Evolutionary conservation across 2,797 vertebrate genomes (phyloP), one percentile per base, ranked within the genome.

Genomic region (Falco peregrinus): DNA sequence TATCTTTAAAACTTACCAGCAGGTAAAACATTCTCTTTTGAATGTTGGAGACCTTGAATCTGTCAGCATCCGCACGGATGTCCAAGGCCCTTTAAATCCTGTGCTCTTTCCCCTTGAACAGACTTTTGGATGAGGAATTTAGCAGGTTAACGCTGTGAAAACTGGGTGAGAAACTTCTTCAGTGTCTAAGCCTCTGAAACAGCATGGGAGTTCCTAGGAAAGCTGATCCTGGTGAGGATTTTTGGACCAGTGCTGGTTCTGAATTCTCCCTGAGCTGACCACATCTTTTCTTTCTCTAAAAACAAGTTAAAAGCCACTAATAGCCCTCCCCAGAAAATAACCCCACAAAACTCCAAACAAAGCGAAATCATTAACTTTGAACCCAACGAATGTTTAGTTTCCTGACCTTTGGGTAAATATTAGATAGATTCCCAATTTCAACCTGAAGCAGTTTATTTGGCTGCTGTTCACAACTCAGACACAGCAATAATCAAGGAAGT

Each of bases 161-260:
- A 77, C 22, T 24, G 29, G 53, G 28, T 68, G 70, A 94, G 73
- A 90, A 91, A 65, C 1, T 6, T 54, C 61, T 63, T 22, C 53
- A 78, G 69, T n/a, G 65, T 77, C 80, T 87, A 86, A 94, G 89
- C 69, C 37, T 77, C 56, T 79, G 71, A 79, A 84, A 78, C 15
- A 94, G 11, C 25, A 37, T 47, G 54, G 50, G 57, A 69, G 14
- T 24, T 89, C 51, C 69, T 67, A 88, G 53, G 39, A 87, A 96
- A 95, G 45, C 71, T 80, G 61, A 96, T 83, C 75, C 68, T 45
- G 71, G 84, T 10, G 47, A 76, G 31, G 54, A 63, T 75, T 93
- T 96, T 95, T 95, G 95, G 84, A 94, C 94, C 96, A 97, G 95
- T 97, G 95, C 94, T 97, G 96, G 96, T 90, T 97, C 93, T 87